Base-by-base conservation (phyloP, 1,140 invertebrate genomes). In the Limonius californicus region DNA sequence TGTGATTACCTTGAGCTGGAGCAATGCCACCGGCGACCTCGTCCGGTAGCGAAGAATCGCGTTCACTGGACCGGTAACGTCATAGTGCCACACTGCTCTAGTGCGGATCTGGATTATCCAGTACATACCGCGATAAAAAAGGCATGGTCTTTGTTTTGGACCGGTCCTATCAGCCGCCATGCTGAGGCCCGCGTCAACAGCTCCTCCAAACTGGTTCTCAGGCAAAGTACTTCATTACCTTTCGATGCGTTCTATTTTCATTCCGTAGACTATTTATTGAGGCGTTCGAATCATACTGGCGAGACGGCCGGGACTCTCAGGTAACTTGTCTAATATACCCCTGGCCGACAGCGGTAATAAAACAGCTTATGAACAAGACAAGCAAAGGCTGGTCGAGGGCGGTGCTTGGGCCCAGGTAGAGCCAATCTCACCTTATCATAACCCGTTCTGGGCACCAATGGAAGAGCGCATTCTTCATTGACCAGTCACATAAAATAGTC, bases 371-470 rank as follows among this genome's bases (percentile, higher is more conserved):
- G 72, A 71, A 72, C 65, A 66, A 61, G 60, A 61, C 60, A 70
- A 63, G 63, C 62, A 62, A 67, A 55, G 66, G 66, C 61, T 61
- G 66, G 70, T 63, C 61, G 70, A 63, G 58, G 73, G 73, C 73
- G 73, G 73, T 67, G 66, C 73, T 68, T 63, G 62, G 50, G 57
- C 43, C 57, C 60, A 70, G 70, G 71, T 73, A 69, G 57, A 72
- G 66, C 73, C 72, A 75, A 75, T 75, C 73, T 75, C 69, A 68
- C 69, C 67, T 73, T 71, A 68, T 75, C 73, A 75, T 75, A 75
- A 75, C 73, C 72, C 67, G 68, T 63, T 62, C 66, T 62, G 47
- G 58, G 70, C 59, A 64, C 73, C 73, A 75, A 75, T 75, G 64
- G 64, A 66, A 59, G 62, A 39, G 61, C 64, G 68, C 65, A 74